Percentiles rank a stretch among this genome's conserved stretches.
phyloP scores from a whole-genome alignment of 2,113 vertebrate genomes.

The Beaufortia kweichowensis region DNA sequence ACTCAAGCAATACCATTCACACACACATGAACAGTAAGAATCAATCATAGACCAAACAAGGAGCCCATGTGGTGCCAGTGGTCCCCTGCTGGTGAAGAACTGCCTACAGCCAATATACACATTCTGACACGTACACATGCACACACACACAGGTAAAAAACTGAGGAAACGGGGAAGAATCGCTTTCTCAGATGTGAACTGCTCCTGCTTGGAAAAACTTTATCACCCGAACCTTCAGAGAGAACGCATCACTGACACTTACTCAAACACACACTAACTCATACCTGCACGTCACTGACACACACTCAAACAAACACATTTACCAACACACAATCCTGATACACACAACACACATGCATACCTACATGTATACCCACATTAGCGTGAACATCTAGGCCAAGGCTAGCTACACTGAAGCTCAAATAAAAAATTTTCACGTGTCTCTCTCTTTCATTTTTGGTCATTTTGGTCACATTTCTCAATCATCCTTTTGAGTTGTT shows the following conservation, averaged over 20 bases:
- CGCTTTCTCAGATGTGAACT: constrained; percentile 46
- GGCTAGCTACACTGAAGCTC: too few relatives aligned
- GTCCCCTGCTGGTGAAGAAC: constrained; percentile 20
- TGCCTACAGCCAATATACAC: constrained; percentile 27
- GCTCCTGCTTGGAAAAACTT: constrained; percentile 36
- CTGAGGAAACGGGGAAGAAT: constrained; percentile 16
- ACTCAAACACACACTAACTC: neutral
- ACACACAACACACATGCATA: too few relatives aligned
- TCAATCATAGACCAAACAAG: constrained; percentile 24
- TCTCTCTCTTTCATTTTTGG: too few relatives aligned
- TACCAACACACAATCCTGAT: too few relatives aligned
- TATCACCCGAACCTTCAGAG: constrained; percentile 21
- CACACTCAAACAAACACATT: constrained; percentile 12
- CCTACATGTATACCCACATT: too few relatives aligned
- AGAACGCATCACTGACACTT: constrained; percentile 16
- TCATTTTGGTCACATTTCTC: too few relatives aligned
- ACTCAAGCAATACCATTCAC: neutral
- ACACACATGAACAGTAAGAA: constrained; percentile 15
- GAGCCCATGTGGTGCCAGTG: constrained; percentile 6
- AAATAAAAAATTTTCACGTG: too few relatives aligned
- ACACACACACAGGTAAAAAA: neutral
- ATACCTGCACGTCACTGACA: neutral
- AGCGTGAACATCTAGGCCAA: too few relatives aligned
- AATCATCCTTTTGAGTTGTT: too few relatives aligned
- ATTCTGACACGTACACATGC: constrained; percentile 36